phyloP scores from a whole-genome alignment of 2,888 invertebrate genomes.

The Yponomeuta cagnagella region DNA sequence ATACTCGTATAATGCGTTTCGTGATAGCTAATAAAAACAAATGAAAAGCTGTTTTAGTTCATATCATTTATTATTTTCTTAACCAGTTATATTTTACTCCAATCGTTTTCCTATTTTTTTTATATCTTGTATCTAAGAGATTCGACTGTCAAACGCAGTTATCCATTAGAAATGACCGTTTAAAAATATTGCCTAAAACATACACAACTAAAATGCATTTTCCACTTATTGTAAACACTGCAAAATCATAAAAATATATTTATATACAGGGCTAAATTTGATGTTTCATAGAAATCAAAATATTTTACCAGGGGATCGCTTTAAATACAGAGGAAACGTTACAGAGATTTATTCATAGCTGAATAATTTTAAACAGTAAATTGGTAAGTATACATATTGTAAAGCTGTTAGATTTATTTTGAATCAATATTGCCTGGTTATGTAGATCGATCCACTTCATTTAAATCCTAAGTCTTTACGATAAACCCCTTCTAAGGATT shows the following conservation, averaged over 20 bases:
- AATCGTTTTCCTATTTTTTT: slow-evolving; percentile 73
- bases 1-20: not conserved
- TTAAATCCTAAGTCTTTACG: slow-evolving; percentile 44
- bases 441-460: slow-evolving; percentile 18
- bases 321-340: not conserved
- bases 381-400: not conserved
- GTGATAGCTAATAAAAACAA: slow-evolving; percentile 24
- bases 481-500: slow-evolving; percentile 50
- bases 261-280: slow-evolving; percentile 69
- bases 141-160: slow-evolving; percentile 64
- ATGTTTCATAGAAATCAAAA: slow-evolving; percentile 61
- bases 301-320: slow-evolving; percentile 36
- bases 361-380: not conserved
- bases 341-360: not conserved
- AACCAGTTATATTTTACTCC: slow-evolving; percentile 72
- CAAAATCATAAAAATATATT: slow-evolving; percentile 63
- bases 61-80: slow-evolving; percentile 75
- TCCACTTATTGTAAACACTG: slow-evolving; percentile 70
- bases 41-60: slow-evolving; percentile 39
- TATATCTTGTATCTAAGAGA: slow-evolving; percentile 71
- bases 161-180: slow-evolving; percentile 68
- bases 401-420: not conserved
- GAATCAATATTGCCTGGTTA: not conserved
- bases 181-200: slow-evolving; percentile 74
- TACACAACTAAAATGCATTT: slow-evolving; percentile 74